Evolutionary conservation across 2,113 vertebrate genomes (phyloP), one percentile per base, ranked within the genome.

Genomic region (Brachirus orientalis): DNA sequence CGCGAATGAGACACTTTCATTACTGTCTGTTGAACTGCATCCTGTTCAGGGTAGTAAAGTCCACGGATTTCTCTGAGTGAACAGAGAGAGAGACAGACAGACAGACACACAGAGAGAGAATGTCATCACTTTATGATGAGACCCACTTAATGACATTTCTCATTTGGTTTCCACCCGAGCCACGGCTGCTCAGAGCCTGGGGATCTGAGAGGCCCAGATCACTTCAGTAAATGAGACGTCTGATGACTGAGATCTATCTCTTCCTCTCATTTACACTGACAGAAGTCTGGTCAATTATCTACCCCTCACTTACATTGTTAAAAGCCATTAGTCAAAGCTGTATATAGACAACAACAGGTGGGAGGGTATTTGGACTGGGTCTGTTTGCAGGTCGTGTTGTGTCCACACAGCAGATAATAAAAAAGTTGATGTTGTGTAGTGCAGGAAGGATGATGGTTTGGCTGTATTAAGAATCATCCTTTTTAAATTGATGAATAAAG

Each of bases 1-100:
- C 57, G 70, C 67, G 77, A 88, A 88, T 71, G 84, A 91, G 89
- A 88, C 84, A 90, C 83, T 92, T 93, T 93, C 91, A 93, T 92
- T 92, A 91, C 84, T 78, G 73, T 63, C 88, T 89, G 87, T 89
- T 88, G 43, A 83, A 87, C 79, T 84, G 89, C 84, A 91, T 91
- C 87, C 86, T 88, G 81, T 87, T 86, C 86, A 84, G 76, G 75
- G 75, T 80, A 81, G 69, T 83, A 87, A 85, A 88, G 80, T 82
- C 69, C 81, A 19, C 53, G 67, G 53, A 40, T 71, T 73, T 58
- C 45, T 18, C 50, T 43, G 54, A 1, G 35, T 28, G 28, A 4
- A 33, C 8, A 55, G 36, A 38, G 53, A 55, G 53, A 38, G 53
- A 10, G 54, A 35, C 13, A 40, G 13, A n/a, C n/a, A n/a, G n/a